phyloP scores from a whole-genome alignment of 2,797 vertebrate species.

The Neoniphon sammara region DNA sequence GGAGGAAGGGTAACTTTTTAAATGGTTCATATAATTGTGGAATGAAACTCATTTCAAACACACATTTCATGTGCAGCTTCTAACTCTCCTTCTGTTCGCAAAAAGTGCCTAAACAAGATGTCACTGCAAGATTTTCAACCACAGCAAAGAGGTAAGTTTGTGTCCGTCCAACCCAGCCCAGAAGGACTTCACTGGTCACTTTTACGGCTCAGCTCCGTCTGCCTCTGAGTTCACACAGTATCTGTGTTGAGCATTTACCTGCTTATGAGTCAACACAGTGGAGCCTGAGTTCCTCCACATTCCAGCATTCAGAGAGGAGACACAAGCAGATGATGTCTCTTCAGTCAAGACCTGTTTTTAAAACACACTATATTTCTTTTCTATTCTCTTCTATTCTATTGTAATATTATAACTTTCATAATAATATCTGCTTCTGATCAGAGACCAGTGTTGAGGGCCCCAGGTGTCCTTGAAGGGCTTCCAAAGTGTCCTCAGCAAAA shows the following conservation, averaged over 20 bases:
- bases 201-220: background rate
- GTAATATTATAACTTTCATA: too few relatives aligned
- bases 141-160: background rate
- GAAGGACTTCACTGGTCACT: constrained; percentile 9
- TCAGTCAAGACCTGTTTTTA: background rate
- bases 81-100: too few relatives aligned
- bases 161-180: too few relatives aligned
- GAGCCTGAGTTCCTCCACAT: constrained; percentile 21
- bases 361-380: constrained; percentile 15
- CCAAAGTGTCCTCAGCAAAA: too few relatives aligned
- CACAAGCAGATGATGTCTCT: background rate
- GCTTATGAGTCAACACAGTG: constrained; percentile 13
- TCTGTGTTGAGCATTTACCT: constrained; percentile 6
- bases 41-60: too few relatives aligned
- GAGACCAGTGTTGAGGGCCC: too few relatives aligned
- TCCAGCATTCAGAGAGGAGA: constrained; percentile 7
- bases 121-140: background rate
- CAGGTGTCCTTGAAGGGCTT: too few relatives aligned
- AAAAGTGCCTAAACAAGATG: background rate
- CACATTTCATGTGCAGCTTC: too few relatives aligned
- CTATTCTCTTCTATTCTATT: background rate
- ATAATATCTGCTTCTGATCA: too few relatives aligned
- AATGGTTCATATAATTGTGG: too few relatives aligned
- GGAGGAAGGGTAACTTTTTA: too few relatives aligned
- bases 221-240: constrained; percentile 1